Conservation (phyloP, 2,888 invertebrate species). For the Geophilus truncorum region DNA sequence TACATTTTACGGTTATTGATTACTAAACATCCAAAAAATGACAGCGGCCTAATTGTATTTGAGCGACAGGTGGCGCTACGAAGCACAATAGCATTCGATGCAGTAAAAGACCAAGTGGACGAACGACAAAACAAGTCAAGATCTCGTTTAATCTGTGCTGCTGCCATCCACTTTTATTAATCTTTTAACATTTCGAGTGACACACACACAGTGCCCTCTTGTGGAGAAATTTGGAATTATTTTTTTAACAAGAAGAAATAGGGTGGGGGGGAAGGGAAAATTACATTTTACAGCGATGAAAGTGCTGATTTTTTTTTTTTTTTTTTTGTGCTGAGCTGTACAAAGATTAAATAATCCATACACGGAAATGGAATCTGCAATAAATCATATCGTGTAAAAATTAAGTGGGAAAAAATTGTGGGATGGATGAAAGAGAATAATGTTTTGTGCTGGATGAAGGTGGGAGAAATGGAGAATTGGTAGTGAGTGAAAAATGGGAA, state of each 20-base stretch:
- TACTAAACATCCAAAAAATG: background rate
- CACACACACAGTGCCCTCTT: too few species aligned
- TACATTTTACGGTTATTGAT: background rate
- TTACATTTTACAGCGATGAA: background rate
- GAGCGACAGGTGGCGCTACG: background rate
- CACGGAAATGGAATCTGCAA: background rate
- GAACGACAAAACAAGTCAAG: too few species aligned
- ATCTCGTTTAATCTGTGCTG: background rate
- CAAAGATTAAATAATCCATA: background rate
- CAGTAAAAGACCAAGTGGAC: background rate
- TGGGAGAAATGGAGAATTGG: too few species aligned
- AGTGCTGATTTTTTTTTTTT: background rate
- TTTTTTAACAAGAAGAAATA: too few species aligned
- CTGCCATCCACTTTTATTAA: background rate
- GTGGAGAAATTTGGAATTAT: background rate
- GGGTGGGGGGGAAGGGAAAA: too few species aligned
- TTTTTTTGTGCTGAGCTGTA: background rate
- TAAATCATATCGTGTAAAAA: too few species aligned
- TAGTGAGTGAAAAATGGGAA: too few species aligned
- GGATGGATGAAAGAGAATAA: too few species aligned
- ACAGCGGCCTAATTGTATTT: constrained; percentile 10
- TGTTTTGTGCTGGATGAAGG: too few species aligned
- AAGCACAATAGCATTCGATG: background rate
- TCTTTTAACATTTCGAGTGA: too few species aligned
- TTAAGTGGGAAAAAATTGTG: too few species aligned